These are phyloP conservation scores for Campoplex capitator DNA, from an alignment of 2,888 invertebrate genomes.

Conservation along the genomic window DNA sequence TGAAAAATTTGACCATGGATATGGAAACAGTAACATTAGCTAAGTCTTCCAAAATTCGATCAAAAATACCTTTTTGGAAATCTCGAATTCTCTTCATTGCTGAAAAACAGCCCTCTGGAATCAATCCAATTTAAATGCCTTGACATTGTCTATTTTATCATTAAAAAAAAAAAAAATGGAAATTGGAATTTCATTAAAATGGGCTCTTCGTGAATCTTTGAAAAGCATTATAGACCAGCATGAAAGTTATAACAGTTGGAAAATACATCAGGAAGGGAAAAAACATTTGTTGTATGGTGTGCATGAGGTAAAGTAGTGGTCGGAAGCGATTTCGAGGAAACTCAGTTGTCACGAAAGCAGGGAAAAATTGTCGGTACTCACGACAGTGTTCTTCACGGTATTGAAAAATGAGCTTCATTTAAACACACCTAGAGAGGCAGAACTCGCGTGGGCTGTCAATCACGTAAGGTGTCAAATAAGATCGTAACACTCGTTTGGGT, in stretches of 20 bases:
- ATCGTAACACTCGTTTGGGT: neutral
- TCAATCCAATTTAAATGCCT: neutral
- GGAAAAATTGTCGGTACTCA: constrained; percentile 19
- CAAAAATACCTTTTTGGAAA: no score
- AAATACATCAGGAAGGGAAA: constrained; percentile 1
- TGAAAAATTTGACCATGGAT: no score
- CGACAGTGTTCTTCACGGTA: neutral
- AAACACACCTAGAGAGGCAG: neutral
- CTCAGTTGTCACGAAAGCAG: constrained; percentile 38
- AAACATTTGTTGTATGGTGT: neutral
- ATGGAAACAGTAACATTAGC: no score
- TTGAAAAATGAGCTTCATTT: constrained; percentile 18
- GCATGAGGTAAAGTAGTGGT: constrained; percentile 23
- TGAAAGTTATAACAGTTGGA: constrained; percentile 11
- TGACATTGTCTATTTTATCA: neutral
- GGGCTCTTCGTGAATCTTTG: neutral
- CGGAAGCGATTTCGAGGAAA: constrained; percentile 44
- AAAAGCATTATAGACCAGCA: constrained; percentile 32
- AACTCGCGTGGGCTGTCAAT: neutral
- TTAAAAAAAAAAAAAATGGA: neutral
- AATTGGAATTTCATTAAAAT: neutral
- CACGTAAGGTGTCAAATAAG: neutral
- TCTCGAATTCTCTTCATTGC: neutral
- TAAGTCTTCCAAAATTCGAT: no score
- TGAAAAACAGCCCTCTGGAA: neutral